phyloP scores from a whole-genome alignment of 2,888 invertebrate species.

The Drosophila greeni region DNA sequence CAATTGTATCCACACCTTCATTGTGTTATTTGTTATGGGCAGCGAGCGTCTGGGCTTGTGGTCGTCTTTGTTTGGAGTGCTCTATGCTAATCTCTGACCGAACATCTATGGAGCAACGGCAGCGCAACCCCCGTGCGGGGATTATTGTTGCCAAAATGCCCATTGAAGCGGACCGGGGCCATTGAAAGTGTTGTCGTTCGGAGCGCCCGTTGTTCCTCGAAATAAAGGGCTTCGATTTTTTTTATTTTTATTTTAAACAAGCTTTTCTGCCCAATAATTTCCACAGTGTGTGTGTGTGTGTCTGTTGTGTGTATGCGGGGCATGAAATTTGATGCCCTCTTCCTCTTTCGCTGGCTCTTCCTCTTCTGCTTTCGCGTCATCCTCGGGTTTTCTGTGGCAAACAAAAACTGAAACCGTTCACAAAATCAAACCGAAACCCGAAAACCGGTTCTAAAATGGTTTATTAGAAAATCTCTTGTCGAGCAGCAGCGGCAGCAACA shows the following conservation, averaged over 20 bases:
- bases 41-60: conserved; percentile 40
- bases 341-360: conserved; percentile 28
- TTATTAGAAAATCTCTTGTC: conserved; percentile 69
- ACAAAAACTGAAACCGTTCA: conserved; percentile 60
- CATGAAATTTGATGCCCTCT: conserved; percentile 70
- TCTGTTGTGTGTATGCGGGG: conserved; percentile 43
- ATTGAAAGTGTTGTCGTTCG: conserved; percentile 61
- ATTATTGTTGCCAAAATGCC: conserved; percentile 50
- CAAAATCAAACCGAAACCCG: conserved; percentile 59
- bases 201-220: conserved; percentile 38
- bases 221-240: conserved; percentile 62
- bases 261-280: conserved; percentile 56
- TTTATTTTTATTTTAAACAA: conserved; percentile 68
- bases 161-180: conserved; percentile 46
- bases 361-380: conserved; percentile 44
- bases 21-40: conserved; percentile 51
- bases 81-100: conserved; percentile 65
- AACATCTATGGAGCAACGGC: conserved; percentile 56
- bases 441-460: conserved; percentile 70
- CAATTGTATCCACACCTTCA: conserved; percentile 39
- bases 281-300: conserved; percentile 22
- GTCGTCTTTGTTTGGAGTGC: conserved; percentile 45
- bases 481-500: conserved; percentile 48
- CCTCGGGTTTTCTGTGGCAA: conserved; percentile 47
- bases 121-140: conserved; percentile 46